Base-by-base conservation (phyloP, 2,888 invertebrate genomes). In the Mesochorus sp. region DNA sequence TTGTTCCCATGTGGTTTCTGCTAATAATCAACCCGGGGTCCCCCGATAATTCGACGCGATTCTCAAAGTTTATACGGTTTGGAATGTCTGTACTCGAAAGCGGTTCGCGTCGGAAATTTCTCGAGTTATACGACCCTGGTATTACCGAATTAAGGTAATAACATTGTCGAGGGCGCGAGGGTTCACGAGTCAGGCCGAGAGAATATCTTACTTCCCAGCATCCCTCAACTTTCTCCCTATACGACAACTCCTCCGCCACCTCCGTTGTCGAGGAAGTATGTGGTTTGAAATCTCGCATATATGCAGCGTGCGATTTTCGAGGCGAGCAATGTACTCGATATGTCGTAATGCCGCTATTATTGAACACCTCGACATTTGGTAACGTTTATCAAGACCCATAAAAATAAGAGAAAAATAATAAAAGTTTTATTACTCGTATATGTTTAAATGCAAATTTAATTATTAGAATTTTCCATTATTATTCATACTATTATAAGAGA, bases 121-220 rank as follows among this genome's bases (percentile, higher is more conserved):
- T 8, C 14, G 47, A 62, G 49, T 67, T 59, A 49, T 39, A 31
- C 62, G 49, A 47, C 39, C 6, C 26, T 62, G 34, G 17, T 57
- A 70, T 76, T 70, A 76, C 62, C 75, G 57, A 64, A 76, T 76
- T 57, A 70, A 70, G 55, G 62, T 64, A 64, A 76, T 64, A 70
- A 64, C 37, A 55, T 49, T 57, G 68, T 75, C 68, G 62, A 64
- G 39, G 26, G 28, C 4, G 12, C 5, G 37, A 49, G 21, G 44
- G 21, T 24, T 34, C 21, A 53, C 6, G 14, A 14, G 5, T 26
- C 1, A 1, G 14, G 8, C 10, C 10, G 26, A 12, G 64, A 31
- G 42, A 21, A 51, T 28, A 67, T 67, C 28, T 67, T 67, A n/a
- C 34, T 12, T 19, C 21, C 37, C 10, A 1, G 28, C 24, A 39